phyloP scores from a whole-genome alignment of 2,888 invertebrate species.

The Xanthorhoe spadicearia region DNA sequence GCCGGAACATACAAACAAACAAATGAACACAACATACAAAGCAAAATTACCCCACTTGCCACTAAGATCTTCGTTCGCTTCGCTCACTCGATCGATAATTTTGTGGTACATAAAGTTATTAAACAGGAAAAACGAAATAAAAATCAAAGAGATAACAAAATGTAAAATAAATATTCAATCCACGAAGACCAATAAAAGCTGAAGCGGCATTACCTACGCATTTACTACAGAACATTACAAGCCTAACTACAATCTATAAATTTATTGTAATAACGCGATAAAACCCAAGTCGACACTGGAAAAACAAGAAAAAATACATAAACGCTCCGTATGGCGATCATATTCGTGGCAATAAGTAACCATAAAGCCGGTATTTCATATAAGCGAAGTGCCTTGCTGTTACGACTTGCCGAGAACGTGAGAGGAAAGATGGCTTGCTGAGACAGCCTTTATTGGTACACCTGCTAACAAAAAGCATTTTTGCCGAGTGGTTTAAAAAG shows the following conservation, averaged over 20 bases:
- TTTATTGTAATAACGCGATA: conserved; percentile 60
- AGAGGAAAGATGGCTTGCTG: conserved; percentile 64
- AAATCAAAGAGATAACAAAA: conserved; percentile 1
- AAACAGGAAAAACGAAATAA: background rate
- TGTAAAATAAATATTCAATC: conserved; percentile 29
- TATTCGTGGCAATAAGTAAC: conserved; percentile 73
- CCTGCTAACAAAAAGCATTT: conserved; percentile 66
- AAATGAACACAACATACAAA: too few relatives aligned
- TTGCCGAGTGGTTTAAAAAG: conserved; percentile 53
- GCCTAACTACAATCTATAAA: conserved; percentile 53
- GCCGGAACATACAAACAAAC: too few relatives aligned
- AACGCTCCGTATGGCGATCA: conserved; percentile 62
- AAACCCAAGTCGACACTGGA: conserved; percentile 53
- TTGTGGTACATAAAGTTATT: background rate
- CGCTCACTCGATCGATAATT: too few relatives aligned
- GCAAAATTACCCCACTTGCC: too few relatives aligned
- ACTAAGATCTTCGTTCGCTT: too few relatives aligned
- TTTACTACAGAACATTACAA: conserved; percentile 50
- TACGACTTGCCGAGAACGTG: conserved; percentile 72
- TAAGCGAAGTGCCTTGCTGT: conserved; percentile 70
- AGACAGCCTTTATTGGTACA: conserved; percentile 70
- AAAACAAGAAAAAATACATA: conserved; percentile 61
- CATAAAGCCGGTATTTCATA: conserved; percentile 76
- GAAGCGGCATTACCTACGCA: conserved; percentile 32
- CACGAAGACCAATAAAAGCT: conserved; percentile 37